Base-by-base conservation (phyloP, 2,113 vertebrate genomes). In the Dolichallabes microphthalmus region DNA sequence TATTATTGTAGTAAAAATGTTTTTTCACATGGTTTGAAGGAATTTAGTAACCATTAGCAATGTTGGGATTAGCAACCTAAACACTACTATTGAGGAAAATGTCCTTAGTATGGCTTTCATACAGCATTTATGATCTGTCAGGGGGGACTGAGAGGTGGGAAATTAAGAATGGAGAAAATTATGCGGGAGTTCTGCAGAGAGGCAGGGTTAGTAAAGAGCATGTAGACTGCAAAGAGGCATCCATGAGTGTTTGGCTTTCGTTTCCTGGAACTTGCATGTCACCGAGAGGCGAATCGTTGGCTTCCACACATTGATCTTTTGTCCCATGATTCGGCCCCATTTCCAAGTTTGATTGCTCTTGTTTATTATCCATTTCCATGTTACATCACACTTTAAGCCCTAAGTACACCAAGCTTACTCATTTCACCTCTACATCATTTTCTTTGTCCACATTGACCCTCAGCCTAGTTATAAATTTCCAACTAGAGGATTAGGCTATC, bases 171-270 rank as follows among this genome's bases (percentile, higher is more conserved):
- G 20, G 13, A 61, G 68, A 30, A 75, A 86, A 61, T 15, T 20
- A 4, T 39, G 5, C 8, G 35, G 50, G 66, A 81, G 27, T 9
- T 12, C 55, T 20, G 73, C 45, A 45, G 45, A 66, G n/a, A 11
- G 52, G 20, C 30, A 50, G 75, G 57, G 50, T 63, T 75, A 50
- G 73, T 84, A 82, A 79, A 87, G 76, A 5, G 19, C 35, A 50
- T 30, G 30, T 64, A 55, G 50, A 87, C 84, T 85, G 80, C 76
- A 84, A 71, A 39, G 73, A 90, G 85, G 85, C 80, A 87, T 69
- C 60, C 74, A 81, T 3, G 13, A 86, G 85, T 86, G 76, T 74
- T 82, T 69, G 86, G 87, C 85, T 85, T 57, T 73, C 19, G 20
- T 63, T 76, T 66, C 68, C 52, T 83, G 82, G 58, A 78, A 30